Evolutionary conservation across 2,888 invertebrate genomes (phyloP).

Genomic region (Plusia festucae): DNA sequence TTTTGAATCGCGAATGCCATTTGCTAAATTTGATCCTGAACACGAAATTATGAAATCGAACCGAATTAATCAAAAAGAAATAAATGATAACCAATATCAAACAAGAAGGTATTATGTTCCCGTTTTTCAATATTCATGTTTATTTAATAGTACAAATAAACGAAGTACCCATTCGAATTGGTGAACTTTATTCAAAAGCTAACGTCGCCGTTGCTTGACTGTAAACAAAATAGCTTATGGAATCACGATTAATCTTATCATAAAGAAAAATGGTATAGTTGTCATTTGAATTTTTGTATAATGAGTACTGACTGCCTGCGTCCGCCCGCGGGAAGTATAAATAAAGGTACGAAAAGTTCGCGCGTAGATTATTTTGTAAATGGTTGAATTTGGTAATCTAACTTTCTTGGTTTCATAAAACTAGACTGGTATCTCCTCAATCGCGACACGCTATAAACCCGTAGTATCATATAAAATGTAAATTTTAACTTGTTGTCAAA

Average conservation of each 20-base stretch:
- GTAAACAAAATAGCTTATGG: neutral
- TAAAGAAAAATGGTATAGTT: conserved; percentile 5
- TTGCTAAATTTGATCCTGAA: no score
- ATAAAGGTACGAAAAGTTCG: no score
- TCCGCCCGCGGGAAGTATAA: no score
- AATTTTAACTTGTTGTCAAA: conserved; percentile 83
- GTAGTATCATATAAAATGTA: conserved; percentile 77
- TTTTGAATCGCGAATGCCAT: no score
- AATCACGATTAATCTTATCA: neutral
- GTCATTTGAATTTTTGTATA: conserved; percentile 8
- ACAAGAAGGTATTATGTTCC: conserved; percentile 8
- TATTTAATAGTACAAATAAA: conserved; percentile 5
- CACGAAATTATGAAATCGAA: no score
- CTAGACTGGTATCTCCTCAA: conserved; percentile 51
- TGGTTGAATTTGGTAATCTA: conserved; percentile 27
- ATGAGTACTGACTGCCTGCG: neutral
- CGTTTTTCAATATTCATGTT: neutral
- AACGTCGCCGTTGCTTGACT: neutral
- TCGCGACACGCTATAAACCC: conserved; percentile 67
- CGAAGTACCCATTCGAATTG: conserved; percentile 17
- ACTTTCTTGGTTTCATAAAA: conserved; percentile 49
- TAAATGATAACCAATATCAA: conserved; percentile 27
- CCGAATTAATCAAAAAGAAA: conserved; percentile 20
- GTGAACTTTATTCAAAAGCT: neutral
- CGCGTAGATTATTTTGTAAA: no score